Base-by-base conservation (phyloP, 2,113 vertebrate species). In the Aegypius monachus region DNA sequence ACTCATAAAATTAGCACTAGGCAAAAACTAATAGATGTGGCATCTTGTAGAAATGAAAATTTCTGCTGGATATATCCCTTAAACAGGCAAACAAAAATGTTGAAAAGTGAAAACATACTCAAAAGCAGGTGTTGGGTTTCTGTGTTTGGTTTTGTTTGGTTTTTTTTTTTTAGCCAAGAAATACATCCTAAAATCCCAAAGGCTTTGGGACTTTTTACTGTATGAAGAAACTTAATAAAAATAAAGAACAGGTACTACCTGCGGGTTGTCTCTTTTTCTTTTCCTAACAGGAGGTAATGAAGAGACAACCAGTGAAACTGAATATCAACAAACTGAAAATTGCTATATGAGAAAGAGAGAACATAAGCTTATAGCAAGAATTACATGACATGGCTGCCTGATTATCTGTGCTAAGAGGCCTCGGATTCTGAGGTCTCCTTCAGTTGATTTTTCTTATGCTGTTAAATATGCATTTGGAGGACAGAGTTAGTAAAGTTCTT, bases 171-270 rank as follows among this genome's bases (percentile, higher is more conserved):
- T 38, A 59, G 13, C 13, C 4, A 68, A 27, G 21, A 72, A 83
- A 58, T 56, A 8, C 12, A 18, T 67, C 5, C 3, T 56, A 50
- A 90, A 84, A 42, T 83, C 16, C 7, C 5, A 16, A 19, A 22
- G 10, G 3, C 4, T 53, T 48, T 62, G 16, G 6, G 12, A 50
- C 0, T 36, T 77, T 65, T 48, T 56, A 2, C 1, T 21, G 7
- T 43, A 13, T 66, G 38, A 72, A 83, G 16, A 71, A 87, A 56
- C 6, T 32, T 16, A 32, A 73, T 27, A 27, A 58, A 95, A 90
- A 56, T 56, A 45, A 84, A 50, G 22, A 81, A 22, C 3, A 45
- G 13, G 3, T 65, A 43, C 12, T 62, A 40, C 3, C 9, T 48
- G 32, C 53, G 25, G 6, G 8, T 32, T 36, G 2, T 18, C 13